Evolutionary conservation across 2,797 vertebrate genomes (phyloP).

Genomic region (Scyliorhinus canicula): DNA sequence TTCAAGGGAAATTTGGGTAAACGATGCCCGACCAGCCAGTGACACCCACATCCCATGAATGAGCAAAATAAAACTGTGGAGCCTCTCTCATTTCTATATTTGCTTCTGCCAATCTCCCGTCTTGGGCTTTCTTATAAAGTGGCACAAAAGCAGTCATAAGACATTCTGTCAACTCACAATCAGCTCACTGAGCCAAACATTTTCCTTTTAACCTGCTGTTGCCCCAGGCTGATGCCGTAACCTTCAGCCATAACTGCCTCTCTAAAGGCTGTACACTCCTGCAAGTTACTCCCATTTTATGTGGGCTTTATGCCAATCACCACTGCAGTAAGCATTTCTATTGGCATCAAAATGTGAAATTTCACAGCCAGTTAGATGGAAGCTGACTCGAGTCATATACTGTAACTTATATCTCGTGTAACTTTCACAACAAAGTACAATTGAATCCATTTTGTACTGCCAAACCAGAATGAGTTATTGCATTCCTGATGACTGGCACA

Average conservation of each 20-base stretch:
- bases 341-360: neutral
- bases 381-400: neutral
- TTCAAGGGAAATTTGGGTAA: too few species aligned
- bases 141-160: neutral
- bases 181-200: neutral
- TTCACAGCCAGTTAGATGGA: neutral
- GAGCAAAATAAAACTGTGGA: too few species aligned
- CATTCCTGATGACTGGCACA: neutral
- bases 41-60: too few species aligned
- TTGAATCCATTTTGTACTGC: neutral
- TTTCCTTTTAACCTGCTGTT: neutral
- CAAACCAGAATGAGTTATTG: neutral
- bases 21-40: too few species aligned
- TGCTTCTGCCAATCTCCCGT: neutral
- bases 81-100: neutral
- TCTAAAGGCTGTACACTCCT: neutral
- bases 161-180: neutral
- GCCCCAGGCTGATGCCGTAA: neutral
- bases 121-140: neutral
- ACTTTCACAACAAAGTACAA: neutral
- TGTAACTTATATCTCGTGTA: neutral
- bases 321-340: neutral
- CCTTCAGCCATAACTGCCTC: neutral
- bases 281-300: neutral
- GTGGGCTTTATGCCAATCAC: neutral